Conservation (phyloP, 1,140 invertebrate genomes). For the Drosophila kanapiae region DNA sequence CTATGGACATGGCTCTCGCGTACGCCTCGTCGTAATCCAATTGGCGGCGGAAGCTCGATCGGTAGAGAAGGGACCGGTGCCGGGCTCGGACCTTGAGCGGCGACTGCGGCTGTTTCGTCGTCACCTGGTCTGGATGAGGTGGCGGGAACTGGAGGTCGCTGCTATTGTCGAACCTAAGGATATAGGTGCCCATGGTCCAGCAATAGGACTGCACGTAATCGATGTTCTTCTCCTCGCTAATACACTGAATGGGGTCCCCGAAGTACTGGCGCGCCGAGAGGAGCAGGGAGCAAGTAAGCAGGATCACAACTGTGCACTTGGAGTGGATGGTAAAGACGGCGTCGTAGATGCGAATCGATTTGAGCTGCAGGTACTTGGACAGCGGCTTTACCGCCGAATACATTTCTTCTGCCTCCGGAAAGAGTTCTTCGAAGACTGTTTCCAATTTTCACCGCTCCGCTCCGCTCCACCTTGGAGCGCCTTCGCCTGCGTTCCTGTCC, state of each 20-base stretch:
- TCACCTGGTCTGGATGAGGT: neutral
- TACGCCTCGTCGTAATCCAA: conserved; percentile 65
- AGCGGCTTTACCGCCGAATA: conserved; percentile 80
- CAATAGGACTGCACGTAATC: conserved; percentile 91
- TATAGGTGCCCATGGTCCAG: conserved; percentile 92
- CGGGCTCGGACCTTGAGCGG: neutral
- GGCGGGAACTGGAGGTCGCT: neutral
- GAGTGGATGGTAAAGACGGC: conserved; percentile 90
- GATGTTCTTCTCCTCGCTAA: conserved; percentile 86
- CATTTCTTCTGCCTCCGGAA: conserved; percentile 76
- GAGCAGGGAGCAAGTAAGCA: conserved; percentile 88
- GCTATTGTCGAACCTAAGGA: conserved; percentile 84
- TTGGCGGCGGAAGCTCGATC: conserved; percentile 17
- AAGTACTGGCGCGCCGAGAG: conserved; percentile 90
- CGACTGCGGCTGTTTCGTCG: neutral
- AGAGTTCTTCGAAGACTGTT: conserved; percentile 62
- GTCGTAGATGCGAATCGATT: conserved; percentile 89
- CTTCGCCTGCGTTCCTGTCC: neutral
- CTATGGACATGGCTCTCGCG: conserved; percentile 63
- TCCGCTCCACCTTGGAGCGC: conserved; percentile 13
- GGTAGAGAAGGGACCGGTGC: neutral
- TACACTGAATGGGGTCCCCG: conserved; percentile 90
- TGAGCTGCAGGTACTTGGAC: conserved; percentile 87
- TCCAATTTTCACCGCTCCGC: conserved; percentile 56
- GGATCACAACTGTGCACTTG: conserved; percentile 88